Percentiles rank a stretch among this genome's conserved stretches.
These are phyloP conservation scores for Dromaius novaehollandiae DNA, from an alignment of 2,113 vertebrate genomes.

Conservation along the genomic window DNA sequence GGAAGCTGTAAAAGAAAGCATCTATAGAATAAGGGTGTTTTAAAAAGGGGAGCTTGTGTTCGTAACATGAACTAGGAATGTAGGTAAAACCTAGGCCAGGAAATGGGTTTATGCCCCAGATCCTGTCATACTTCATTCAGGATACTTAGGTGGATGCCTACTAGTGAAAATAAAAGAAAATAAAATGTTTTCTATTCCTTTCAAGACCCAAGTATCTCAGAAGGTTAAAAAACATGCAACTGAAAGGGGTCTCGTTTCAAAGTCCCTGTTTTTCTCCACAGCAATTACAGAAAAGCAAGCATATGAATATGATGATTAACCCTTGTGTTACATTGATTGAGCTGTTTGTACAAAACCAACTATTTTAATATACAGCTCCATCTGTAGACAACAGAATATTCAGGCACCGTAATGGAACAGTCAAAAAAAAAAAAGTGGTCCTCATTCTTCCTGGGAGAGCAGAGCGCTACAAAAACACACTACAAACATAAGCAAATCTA, in stretches of 20 bases:
- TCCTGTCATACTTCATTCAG: background rate
- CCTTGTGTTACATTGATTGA: slow-evolving; percentile 39
- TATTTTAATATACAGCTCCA: slow-evolving; percentile 53
- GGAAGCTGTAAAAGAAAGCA: background rate
- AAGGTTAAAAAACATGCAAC: background rate
- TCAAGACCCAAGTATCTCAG: background rate
- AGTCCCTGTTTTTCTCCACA: background rate
- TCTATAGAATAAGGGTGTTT: background rate
- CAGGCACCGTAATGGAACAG: slow-evolving; percentile 26
- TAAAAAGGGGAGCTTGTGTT: background rate
- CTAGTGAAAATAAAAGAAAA: background rate
- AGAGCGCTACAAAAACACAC: background rate
- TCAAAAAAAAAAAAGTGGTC: slow-evolving; percentile 14
- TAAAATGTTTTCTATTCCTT: background rate
- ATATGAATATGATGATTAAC: slow-evolving; percentile 24
- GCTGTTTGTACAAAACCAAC: slow-evolving; percentile 49
- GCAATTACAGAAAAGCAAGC: slow-evolving; percentile 29
- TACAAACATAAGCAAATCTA: slow-evolving; percentile 26
- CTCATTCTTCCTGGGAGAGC: slow-evolving; percentile 17
- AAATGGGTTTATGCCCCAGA: background rate
- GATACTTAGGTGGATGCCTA: background rate
- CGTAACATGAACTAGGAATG: accelerated
- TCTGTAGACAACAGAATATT: slow-evolving; percentile 44
- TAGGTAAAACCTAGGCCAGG: background rate
- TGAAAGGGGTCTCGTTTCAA: background rate